These are phyloP conservation scores for Bombus impatiens DNA, from an alignment of 1,140 invertebrate genomes.

Conservation along the genomic window DNA sequence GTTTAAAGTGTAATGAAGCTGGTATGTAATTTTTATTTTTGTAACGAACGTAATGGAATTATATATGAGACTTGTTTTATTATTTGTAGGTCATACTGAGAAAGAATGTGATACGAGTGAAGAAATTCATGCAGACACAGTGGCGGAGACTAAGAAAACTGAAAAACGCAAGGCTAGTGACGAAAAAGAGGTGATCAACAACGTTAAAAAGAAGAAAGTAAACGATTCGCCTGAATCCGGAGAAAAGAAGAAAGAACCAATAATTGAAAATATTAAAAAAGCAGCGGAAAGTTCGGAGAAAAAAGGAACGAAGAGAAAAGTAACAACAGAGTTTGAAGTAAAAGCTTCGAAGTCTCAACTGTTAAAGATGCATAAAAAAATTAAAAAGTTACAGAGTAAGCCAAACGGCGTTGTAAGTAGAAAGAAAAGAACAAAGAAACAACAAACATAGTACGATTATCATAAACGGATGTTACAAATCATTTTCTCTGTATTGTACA, in stretches of 20 bases:
- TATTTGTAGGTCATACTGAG: conserved; percentile 68
- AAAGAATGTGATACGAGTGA: conserved; percentile 55
- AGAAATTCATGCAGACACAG: neutral
- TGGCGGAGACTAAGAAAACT: conserved; percentile 8
- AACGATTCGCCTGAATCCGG: neutral
- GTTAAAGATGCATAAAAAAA: neutral
- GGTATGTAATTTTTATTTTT: conserved; percentile 57
- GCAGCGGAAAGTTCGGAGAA: conserved; percentile 8
- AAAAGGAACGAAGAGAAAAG: neutral
- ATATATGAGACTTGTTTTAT: conserved; percentile 14
- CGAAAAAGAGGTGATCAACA: neutral
- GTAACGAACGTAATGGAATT: conserved; percentile 10
- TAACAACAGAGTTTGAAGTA: neutral
- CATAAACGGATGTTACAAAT: neutral
- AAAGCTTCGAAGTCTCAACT: neutral
- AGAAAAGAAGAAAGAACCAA: neutral
- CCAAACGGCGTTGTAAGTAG: neutral
- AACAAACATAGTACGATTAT: neutral
- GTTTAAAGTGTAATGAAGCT: conserved; percentile 71
- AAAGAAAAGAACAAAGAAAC: conserved; percentile 15
- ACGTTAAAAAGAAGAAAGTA: conserved; percentile 43
- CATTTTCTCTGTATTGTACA: neutral
- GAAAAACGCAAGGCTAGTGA: conserved; percentile 37
- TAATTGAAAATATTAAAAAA: conserved; percentile 5
- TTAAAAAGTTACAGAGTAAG: neutral